Evolutionary conservation across 2,888 invertebrate genomes (phyloP).

Genomic region (Steinernema hermaphroditum): DNA sequence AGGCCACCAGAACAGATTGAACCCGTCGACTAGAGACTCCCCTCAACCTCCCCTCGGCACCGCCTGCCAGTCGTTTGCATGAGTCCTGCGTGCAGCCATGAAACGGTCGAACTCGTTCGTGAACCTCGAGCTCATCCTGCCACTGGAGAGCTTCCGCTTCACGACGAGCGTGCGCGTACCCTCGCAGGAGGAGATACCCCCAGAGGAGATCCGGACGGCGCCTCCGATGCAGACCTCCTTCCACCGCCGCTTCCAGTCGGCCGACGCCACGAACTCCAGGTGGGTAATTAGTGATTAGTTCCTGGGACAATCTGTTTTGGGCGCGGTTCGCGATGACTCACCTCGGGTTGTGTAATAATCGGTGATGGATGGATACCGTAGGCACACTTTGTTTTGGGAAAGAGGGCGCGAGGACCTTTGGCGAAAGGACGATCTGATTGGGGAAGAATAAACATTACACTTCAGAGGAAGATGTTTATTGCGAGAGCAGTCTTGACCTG

Average conservation of each 20-base stretch:
- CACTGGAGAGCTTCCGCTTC: conserved; percentile 29
- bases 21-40: background rate
- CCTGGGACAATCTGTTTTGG: background rate
- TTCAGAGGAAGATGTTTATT: background rate
- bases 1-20: no score
- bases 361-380: conserved; percentile 6
- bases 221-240: background rate
- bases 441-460: conserved; percentile 27
- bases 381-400: background rate
- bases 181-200: conserved; percentile 8
- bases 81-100: conserved; percentile 2
- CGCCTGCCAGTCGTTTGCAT: background rate
- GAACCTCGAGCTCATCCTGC: conserved; percentile 23
- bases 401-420: background rate
- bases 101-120: conserved; percentile 28
- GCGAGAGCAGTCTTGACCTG: no score
- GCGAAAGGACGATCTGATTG: conserved; percentile 9
- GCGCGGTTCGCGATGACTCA: background rate
- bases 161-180: conserved; percentile 13
- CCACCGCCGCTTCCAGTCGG: conserved; percentile 24
- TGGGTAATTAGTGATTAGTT: conserved; percentile 19
- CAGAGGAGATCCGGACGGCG: background rate
- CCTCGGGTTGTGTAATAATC: background rate
- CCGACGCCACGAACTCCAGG: conserved; percentile 15
- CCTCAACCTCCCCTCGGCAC: background rate